Base-by-base conservation (phyloP, 37 sponge, comb jelly and placozoan genomes). In the Diacarnus erythraeanus region DNA sequence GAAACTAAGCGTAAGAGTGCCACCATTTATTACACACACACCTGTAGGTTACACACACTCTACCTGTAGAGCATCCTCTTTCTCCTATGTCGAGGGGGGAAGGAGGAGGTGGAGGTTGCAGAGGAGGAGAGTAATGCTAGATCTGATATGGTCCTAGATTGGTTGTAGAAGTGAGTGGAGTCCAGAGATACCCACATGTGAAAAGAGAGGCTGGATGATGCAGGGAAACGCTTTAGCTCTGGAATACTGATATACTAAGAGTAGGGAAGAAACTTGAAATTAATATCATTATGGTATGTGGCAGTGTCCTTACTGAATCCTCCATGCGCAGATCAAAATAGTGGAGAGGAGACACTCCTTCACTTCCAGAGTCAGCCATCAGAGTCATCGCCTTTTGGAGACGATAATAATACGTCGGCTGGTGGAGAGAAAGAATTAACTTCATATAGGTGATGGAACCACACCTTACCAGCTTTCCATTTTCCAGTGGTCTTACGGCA, bases 51-150 rank as follows among this genome's bases (percentile, higher is more conserved):
- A 21, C 12, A 18, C 57, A 54, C 18, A 21, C 18, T 43, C 21
- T 17, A 92, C 89, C 89, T 88, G 73, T 87, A 92, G 34, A 92
- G 82, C 42, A 80, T 80, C 69, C 93, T 80, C 59, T 82, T 84
- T n/a, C n/a, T n/a, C n/a, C n/a, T n/a, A n/a, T n/a, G n/a, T n/a
- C n/a, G n/a, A n/a, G n/a, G n/a, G n/a, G n/a, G n/a, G n/a, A n/a
- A n/a, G n/a, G n/a, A n/a, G n/a, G n/a, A n/a, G n/a, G n/a, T n/a
- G n/a, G n/a, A n/a, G n/a, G n/a, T n/a, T n/a, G n/a, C n/a, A n/a
- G n/a, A n/a, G n/a, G n/a, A n/a, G n/a, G n/a, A n/a, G n/a, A n/a
- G n/a, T n/a, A n/a, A n/a, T n/a, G n/a, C n/a, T n/a, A n/a, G n/a
- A n/a, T n/a, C n/a, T n/a, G n/a, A n/a, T n/a, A n/a, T n/a, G n/a